Percentiles rank a stretch among this genome's conserved stretches.
These are phyloP conservation scores for Campylomormyrus tamandua DNA, from an alignment of 2,113 vertebrate genomes.

Conservation along the genomic window DNA sequence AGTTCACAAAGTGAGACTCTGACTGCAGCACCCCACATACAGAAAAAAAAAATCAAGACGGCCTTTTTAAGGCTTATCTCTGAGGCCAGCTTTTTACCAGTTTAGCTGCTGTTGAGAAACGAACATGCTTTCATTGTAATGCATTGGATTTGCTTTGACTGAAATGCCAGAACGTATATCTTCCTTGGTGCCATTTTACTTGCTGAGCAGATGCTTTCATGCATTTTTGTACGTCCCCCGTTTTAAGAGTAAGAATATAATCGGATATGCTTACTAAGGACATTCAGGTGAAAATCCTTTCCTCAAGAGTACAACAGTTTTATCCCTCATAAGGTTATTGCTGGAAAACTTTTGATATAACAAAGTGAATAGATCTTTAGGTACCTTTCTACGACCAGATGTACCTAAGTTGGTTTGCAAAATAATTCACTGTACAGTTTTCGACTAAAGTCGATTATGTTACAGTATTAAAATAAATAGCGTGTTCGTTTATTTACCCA, in stretches of 20 bases:
- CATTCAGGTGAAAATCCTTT: neutral
- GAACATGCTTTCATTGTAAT: neutral
- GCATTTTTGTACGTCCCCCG: neutral
- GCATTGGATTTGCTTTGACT: neutral
- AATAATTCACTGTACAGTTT: neutral
- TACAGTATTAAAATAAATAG: neutral
- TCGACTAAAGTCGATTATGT: neutral
- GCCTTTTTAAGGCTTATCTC: neutral
- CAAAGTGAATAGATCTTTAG: neutral
- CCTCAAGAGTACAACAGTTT: neutral
- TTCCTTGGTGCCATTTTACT: neutral
- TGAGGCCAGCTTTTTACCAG: neutral
- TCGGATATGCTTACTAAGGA: neutral
- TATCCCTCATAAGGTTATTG: neutral
- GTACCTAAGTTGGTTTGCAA: neutral
- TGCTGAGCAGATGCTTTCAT: neutral
- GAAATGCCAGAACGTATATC: neutral
- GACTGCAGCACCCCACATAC: neutral
- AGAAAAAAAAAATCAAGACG: neutral
- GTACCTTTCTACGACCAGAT: neutral
- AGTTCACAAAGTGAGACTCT: neutral
- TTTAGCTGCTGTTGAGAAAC: neutral
- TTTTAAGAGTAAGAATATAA: neutral
- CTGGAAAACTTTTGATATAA: neutral
- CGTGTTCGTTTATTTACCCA: constrained; percentile 70